These are phyloP conservation scores for Pipra filicauda DNA, from an alignment of 2,113 vertebrate genomes.

Conservation along the genomic window DNA sequence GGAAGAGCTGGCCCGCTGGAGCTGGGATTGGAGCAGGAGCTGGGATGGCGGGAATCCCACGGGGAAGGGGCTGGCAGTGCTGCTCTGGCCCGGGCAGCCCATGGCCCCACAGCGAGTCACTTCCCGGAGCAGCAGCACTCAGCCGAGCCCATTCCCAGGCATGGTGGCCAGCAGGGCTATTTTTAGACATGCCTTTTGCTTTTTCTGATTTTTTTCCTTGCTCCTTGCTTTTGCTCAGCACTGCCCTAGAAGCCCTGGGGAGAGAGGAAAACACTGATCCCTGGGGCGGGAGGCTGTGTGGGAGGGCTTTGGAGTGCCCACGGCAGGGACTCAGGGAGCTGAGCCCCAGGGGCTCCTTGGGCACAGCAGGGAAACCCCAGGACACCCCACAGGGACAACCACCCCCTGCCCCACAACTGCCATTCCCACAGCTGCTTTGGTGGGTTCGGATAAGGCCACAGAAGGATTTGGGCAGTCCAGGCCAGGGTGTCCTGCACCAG, in stretches of 20 bases:
- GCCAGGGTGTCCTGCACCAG: fast-evolving
- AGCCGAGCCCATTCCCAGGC: neutral
- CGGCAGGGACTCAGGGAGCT: fast-evolving
- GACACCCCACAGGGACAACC: fast-evolving
- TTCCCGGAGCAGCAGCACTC: neutral
- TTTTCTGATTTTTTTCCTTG: neutral
- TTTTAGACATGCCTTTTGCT: slow-evolving; percentile 14
- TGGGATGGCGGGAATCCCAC: fast-evolving
- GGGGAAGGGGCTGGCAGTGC: neutral
- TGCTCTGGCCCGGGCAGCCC: neutral
- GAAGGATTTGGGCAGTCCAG: fast-evolving
- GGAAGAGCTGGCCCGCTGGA: fast-evolving
- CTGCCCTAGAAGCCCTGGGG: neutral
- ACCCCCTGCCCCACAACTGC: fast-evolving
- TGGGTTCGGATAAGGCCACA: neutral
- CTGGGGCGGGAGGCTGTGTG: fast-evolving
- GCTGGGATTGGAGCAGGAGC: neutral
- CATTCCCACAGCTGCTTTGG: fast-evolving
- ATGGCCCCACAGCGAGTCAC: neutral
- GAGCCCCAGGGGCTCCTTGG: fast-evolving
- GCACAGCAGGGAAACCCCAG: neutral
- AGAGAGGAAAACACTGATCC: neutral
- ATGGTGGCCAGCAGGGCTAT: neutral
- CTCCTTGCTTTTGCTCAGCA: neutral
- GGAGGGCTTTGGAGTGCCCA: neutral